These are phyloP conservation scores for Ferrisia virgata DNA, from an alignment of 2,888 invertebrate species.

Conservation along the genomic window DNA sequence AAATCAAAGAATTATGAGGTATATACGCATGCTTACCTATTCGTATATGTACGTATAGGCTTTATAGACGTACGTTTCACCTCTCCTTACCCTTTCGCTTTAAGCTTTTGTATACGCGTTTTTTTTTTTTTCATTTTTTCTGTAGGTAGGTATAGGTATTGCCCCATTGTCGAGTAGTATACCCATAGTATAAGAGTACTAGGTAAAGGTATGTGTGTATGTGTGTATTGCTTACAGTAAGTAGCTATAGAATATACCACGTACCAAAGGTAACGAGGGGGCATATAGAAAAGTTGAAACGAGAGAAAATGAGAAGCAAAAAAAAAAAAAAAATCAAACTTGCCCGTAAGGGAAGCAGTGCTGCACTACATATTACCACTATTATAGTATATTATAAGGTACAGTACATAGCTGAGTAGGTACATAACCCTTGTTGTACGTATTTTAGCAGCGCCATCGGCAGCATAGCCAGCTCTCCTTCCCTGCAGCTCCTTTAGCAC, in stretches of 20 bases:
- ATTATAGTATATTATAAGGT: too few relatives aligned
- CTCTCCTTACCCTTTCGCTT: background rate
- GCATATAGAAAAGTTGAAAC: background rate
- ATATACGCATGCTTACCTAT: background rate
- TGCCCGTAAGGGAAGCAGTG: background rate
- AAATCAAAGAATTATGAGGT: background rate
- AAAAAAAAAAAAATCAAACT: background rate
- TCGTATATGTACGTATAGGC: background rate
- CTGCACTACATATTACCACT: too few relatives aligned
- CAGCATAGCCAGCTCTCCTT: background rate
- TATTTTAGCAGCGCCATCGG: background rate
- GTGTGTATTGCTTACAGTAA: background rate
- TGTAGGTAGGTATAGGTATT: too few relatives aligned
- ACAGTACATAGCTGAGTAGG: background rate
- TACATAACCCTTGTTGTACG: conserved; percentile 14
- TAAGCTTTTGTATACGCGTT: background rate
- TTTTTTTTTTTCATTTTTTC: background rate
- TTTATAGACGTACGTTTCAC: background rate
- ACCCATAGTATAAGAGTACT: too few relatives aligned
- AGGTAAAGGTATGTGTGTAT: background rate
- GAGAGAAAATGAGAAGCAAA: background rate
- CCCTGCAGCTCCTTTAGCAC: background rate
- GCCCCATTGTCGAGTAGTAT: background rate
- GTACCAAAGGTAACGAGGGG: background rate
- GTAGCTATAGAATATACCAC: background rate